Base-by-base conservation (phyloP, 2,113 vertebrate species). In the Galemys pyrenaicus region DNA sequence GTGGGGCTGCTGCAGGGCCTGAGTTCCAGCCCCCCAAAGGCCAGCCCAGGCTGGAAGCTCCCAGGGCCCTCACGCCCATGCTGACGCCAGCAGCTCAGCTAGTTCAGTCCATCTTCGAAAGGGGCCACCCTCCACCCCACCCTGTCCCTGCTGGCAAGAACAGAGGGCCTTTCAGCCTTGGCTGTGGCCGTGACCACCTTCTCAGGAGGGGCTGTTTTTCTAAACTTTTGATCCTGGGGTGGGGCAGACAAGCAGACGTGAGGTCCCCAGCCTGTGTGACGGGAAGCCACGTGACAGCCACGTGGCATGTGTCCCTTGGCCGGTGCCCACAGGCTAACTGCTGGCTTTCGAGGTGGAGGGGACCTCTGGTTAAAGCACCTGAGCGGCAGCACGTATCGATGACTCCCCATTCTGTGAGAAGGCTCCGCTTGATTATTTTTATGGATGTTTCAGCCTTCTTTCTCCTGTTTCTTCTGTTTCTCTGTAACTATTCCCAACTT, bases 151-250 rank as follows among this genome's bases (percentile, higher is more conserved):
- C 68, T 8, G 12, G 75, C 35, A 35, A 28, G 71, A 46, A 95
- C 80, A 84, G 87, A 74, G 39, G 22, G 67, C 92, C 75, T 95
- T 94, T 95, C 80, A 93, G 95, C 44, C 44, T 22, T 9, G 71
- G 84, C 73, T 39, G 64, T 44, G 44, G 4, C 81, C n/a, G 24
- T 26, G 54, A 17, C 64, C 92, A 58, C 77, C 70, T 58, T 70
- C 89, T 79, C 0, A 19, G 95, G 91, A 97, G 75, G 64, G 74
- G 95, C 68, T 92, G 87, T 98, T 98, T 96, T 97, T 98, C 92
- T 98, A 97, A 98, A 98, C 97, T 97, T 98, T 96, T 95, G 95
- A 97, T 96, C 96, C 88, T 91, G 94, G 46, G 97, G 97, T 97
- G 97, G 98, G 98, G 96, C 68, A 54, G 22, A n/a, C 22, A n/a